Base-by-base conservation (phyloP, 2,888 invertebrate genomes). In the Tromatobia lineatoria region DNA sequence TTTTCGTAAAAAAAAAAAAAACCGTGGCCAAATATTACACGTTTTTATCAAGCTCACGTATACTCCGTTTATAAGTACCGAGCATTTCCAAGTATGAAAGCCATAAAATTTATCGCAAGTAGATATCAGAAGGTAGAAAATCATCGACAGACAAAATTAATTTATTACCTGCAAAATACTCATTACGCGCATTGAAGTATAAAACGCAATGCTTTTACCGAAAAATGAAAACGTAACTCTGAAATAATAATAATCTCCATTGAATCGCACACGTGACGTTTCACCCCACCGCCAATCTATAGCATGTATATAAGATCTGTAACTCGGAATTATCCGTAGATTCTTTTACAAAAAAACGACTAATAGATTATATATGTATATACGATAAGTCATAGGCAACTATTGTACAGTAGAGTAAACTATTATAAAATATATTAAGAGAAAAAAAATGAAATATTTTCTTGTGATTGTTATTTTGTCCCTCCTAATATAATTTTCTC, bases 331-430 rank as follows among this genome's bases (percentile, higher is more conserved):
- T 75, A 76, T 73, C 76, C 83, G 85, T 86, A 87, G 87, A 52
- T 87, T 86, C 88, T 89, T 90, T 90, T 89, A 88, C 88, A 88
- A 88, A 66, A 80, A 47, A 81, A 77, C 76, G 80, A 85, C 83
- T 82, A 87, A 86, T 88, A 87, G 80, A 70, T 86, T 88, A 87
- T 87, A 86, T 88, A 88, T 90, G 88, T 89, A 89, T 87, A 89
- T 88, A 89, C 71, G 81, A 77, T 85, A 77, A 83, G 87, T 87
- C 82, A 87, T 86, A 88, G 87, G 45, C 85, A 79, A 87, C 71
- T 85, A 88, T 88, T 91, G 91, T 91, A 91, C 90, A 91, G 89
- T 90, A 89, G 88, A 90, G 87, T 88, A 90, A 90, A 89, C 45
- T 69, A 88, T 85, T 85, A 87, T 87, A 81, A 88, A 88, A 86